Evolutionary conservation across 2,113 vertebrate species (phyloP).

Genomic region (Girardinichthys multiradiatus): DNA sequence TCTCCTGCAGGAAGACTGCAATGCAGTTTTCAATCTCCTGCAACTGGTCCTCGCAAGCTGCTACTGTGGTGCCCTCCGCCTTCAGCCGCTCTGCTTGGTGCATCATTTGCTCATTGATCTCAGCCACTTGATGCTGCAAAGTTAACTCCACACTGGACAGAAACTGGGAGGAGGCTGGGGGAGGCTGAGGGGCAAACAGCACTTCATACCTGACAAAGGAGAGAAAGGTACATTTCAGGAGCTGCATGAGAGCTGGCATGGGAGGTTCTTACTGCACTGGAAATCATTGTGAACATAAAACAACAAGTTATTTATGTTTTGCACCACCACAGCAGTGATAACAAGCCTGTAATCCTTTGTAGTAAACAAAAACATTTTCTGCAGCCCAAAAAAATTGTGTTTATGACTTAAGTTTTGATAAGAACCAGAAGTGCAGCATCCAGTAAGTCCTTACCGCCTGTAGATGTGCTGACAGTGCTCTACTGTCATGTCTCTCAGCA

Average conservation of each 20-base stretch:
- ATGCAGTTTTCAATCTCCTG: slow-evolving; percentile 98
- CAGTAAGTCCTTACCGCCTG: slow-evolving; percentile 81
- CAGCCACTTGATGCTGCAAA: slow-evolving; percentile 89
- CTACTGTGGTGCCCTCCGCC: slow-evolving; percentile 88
- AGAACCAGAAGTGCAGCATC: neutral
- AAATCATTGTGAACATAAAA: no score
- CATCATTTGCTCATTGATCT: slow-evolving; percentile 88
- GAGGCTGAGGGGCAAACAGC: slow-evolving; percentile 90
- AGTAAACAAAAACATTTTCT: no score
- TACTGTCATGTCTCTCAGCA: slow-evolving; percentile 90
- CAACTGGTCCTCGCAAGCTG: slow-evolving; percentile 92
- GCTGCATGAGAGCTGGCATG: no score
- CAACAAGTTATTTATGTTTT: no score
- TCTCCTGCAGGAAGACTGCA: slow-evolving; percentile 91
- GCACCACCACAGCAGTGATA: no score
- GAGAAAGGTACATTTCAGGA: neutral
- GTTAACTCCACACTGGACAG: slow-evolving; percentile 90
- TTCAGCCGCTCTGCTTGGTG: slow-evolving; percentile 93
- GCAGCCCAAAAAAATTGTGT: no score
- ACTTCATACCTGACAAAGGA: slow-evolving; percentile 86
- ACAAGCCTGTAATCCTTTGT: no score
- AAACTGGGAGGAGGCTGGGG: slow-evolving; percentile 86
- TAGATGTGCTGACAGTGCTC: slow-evolving; percentile 92
- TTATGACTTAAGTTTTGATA: no score
- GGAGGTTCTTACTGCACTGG: no score